Evolutionary conservation across 2,888 invertebrate species (phyloP).

Genomic region (Vesta saturnalis): DNA sequence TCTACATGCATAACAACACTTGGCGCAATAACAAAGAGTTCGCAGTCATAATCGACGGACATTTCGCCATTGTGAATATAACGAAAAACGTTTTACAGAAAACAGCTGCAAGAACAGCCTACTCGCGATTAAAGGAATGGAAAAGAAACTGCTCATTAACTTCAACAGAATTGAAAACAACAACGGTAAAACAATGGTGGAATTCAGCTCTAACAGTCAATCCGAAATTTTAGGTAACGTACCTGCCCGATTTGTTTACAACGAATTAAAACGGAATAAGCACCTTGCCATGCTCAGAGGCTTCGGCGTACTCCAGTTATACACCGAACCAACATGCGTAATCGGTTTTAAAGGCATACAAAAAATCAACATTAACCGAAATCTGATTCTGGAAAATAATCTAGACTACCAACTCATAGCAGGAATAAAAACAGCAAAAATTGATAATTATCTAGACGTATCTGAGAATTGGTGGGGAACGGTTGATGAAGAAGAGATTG

Average conservation of each 20-base stretch:
- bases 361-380: constrained; percentile 89
- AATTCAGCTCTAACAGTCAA: constrained; percentile 90
- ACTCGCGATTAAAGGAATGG: constrained; percentile 91
- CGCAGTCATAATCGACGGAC: constrained; percentile 87
- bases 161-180: constrained; percentile 84
- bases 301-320: constrained; percentile 58
- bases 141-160: constrained; percentile 89
- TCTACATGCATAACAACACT: constrained; percentile 86
- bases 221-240: constrained; percentile 91
- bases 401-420: constrained; percentile 92
- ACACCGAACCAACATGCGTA: constrained; percentile 78
- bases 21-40: constrained; percentile 90
- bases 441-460: constrained; percentile 88
- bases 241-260: constrained; percentile 80
- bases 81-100: constrained; percentile 82
- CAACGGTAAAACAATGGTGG: constrained; percentile 82
- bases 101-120: constrained; percentile 86
- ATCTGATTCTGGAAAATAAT: constrained; percentile 85
- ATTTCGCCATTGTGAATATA: constrained; percentile 90
- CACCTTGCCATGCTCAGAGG: constrained; percentile 55
- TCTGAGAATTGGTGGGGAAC: constrained; percentile 98
- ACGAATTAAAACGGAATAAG: constrained; percentile 79
- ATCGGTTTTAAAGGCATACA: constrained; percentile 95
- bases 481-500: constrained; percentile 76
- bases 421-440: constrained; percentile 87